phyloP scores from a whole-genome alignment of 1,140 invertebrate species.

The Megalonaias nervosa region DNA sequence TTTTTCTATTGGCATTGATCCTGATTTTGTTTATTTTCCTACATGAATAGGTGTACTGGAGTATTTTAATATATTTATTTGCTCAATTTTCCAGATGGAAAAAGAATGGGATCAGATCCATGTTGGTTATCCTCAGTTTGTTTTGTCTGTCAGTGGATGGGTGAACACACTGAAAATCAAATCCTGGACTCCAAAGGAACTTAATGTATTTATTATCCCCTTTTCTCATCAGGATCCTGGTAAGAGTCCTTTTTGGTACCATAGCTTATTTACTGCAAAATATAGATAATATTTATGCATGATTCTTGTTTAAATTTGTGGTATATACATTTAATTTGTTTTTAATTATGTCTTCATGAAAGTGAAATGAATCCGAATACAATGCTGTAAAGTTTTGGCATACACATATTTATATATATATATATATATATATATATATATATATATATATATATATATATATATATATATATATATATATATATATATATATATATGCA shows the following conservation, averaged over 20 bases:
- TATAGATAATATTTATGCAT: not conserved
- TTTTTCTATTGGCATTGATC: no score
- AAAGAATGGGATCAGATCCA: conserved; percentile 42
- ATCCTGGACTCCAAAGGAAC: conserved; percentile 73
- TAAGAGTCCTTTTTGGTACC: conserved; percentile 6
- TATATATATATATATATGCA: no score
- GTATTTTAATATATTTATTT: no score
- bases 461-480: no score
- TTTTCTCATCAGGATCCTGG: conserved; percentile 98
- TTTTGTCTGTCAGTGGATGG: conserved; percentile 56
- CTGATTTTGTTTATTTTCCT: no score
- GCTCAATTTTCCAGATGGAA: conserved; percentile 43
- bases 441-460: no score
- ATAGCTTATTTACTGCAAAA: not conserved
- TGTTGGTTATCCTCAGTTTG: conserved; percentile 50
- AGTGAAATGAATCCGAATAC: no score
- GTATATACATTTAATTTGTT: not conserved
- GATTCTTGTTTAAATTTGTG: not conserved
- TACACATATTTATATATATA: no score
- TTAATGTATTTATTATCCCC: conserved; percentile 95
- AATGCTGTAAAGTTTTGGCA: no score
- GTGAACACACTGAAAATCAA: conserved; percentile 57
- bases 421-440: no score
- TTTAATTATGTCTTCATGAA: not conserved
- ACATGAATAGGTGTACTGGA: no score